Evolutionary conservation across 2,888 invertebrate species (phyloP).

Genomic region (Agapostemon virescens): DNA sequence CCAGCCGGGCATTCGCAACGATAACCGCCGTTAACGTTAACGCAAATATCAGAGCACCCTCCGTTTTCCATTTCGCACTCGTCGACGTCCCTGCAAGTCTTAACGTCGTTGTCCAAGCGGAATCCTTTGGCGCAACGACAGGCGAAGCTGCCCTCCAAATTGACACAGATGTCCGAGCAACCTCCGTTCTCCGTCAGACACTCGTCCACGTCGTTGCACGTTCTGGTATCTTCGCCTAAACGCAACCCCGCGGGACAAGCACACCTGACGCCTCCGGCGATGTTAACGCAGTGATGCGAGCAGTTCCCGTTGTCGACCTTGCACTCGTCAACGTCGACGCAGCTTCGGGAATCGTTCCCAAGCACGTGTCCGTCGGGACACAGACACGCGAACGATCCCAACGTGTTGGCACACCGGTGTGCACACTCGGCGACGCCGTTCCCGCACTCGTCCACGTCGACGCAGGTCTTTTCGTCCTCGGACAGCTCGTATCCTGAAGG

Average conservation of each 20-base stretch:
- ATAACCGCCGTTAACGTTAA: conserved; percentile 61
- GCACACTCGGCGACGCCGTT: conserved; percentile 79
- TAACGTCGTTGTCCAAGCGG: conserved; percentile 65
- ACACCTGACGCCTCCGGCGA: conserved; percentile 82
- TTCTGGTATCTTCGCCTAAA: conserved; percentile 67
- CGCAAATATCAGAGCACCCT: conserved; percentile 79
- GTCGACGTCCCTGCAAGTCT: conserved; percentile 79
- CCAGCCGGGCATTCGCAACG: conserved; percentile 77
- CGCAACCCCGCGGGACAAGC: conserved; percentile 81
- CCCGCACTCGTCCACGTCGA: conserved; percentile 80
- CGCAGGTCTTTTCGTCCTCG: conserved; percentile 76
- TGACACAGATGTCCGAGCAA: conserved; percentile 81
- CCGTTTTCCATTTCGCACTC: conserved; percentile 78
- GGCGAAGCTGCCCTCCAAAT: conserved; percentile 81
- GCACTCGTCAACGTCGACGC: conserved; percentile 82
- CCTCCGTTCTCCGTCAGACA: conserved; percentile 75
- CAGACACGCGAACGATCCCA: conserved; percentile 76
- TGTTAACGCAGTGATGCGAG: conserved; percentile 84
- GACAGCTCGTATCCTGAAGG: conserved; percentile 81
- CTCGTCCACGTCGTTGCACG: conserved; percentile 79
- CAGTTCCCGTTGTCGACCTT: conserved; percentile 83
- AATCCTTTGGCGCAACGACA: conserved; percentile 83
- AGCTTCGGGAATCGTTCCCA: conserved; percentile 76
- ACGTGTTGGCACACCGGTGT: conserved; percentile 81
- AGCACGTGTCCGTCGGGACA: conserved; percentile 78